Evolutionary conservation across 2,888 invertebrate species (phyloP), one percentile per base, ranked within the genome.

Genomic region (Leptopterna dolabrata): DNA sequence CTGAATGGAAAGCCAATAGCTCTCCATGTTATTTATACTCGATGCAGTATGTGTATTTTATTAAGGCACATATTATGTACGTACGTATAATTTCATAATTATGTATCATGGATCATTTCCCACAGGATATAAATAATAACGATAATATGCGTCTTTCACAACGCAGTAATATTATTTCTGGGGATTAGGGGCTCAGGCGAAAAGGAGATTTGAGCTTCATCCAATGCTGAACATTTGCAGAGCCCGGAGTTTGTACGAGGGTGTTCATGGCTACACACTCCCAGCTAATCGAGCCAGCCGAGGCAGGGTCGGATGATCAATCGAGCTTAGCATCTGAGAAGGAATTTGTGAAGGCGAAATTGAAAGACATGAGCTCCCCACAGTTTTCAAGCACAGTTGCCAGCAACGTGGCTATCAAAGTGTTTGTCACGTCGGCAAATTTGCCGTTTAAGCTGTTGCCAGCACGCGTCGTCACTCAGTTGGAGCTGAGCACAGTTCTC

Each of bases 291-390:
- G 29, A 73, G 36, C 16, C 55, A 30, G 11, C 9, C 4, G 4
- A 63, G 24, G 19, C 9, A 24, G 24, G 24, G 24, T 63, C 63
- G 9, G 24, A 63, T 6, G 55, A 55, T 24, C 24, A 63, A 27
- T 3, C 16, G 6, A 63, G 63, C 43, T 16, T 45, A 13, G 19
- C 30, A 1, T 45, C 73, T 14, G 85, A 85, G 47, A 85, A 9
- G 45, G 27, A 51, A 9, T n/a, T 73, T 14, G 0, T 76, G 47
- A 19, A 14, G 45, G 13, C 71, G 11, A 9, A 85, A 11, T 11
- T 85, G 76, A 85, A 85, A 47, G 85, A 85, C 43, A 73, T 85
- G 45, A 85, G 85, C 29, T 29, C 55, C 2, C 71, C 85, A 0
- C 11, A 29, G 30, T 41, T 83, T 19, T 24, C 27, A 1, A 27